Percentiles rank a stretch among this genome's conserved stretches.
Evolutionary conservation across 1,140 invertebrate genomes (phyloP).

Genomic region (Scaptomyza montana): DNA sequence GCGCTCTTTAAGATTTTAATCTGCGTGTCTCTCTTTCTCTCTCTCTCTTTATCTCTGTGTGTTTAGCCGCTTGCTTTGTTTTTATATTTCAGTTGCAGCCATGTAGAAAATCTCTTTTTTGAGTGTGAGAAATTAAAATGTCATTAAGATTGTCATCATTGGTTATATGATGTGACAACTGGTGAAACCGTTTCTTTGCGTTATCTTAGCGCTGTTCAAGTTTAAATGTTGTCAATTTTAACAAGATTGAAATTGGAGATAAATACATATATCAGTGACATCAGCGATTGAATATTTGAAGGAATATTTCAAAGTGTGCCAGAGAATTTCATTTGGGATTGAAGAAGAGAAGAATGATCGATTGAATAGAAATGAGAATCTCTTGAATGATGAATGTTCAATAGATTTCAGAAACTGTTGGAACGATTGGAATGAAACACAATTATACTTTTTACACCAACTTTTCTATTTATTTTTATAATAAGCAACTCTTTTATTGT

Average conservation of each 20-base stretch:
- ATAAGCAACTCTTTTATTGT: too few species aligned
- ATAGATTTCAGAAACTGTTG: neutral
- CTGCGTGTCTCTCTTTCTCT: constrained; percentile 23
- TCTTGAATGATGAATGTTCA: too few species aligned
- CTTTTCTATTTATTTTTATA: too few species aligned
- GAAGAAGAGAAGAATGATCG: neutral
- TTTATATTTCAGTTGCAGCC: constrained; percentile 56
- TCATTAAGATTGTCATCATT: constrained; percentile 82
- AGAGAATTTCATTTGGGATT: neutral
- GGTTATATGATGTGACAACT: constrained; percentile 73
- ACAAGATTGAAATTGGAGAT: constrained; percentile 73
- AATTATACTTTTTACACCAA: too few species aligned
- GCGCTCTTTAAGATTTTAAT: constrained; percentile 80
- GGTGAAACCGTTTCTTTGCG: constrained; percentile 50
- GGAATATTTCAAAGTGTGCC: constrained; percentile 19
- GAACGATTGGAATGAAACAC: constrained; percentile 11
- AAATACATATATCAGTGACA: constrained; percentile 60
- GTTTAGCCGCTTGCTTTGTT: constrained; percentile 51
- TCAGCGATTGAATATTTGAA: constrained; percentile 29
- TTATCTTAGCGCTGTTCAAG: constrained; percentile 67
- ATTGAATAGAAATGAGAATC: too few species aligned
- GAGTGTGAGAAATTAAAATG: constrained; percentile 82
- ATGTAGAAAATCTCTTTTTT: constrained; percentile 74
- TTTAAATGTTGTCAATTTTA: constrained; percentile 80
- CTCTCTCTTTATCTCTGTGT: constrained; percentile 44